A percentile compares a stretch with the other conserved stretches of the same genome.
Evolutionary conservation across 2,113 vertebrate species (phyloP).

Genomic region (Anarhynchus alexandrinus): DNA sequence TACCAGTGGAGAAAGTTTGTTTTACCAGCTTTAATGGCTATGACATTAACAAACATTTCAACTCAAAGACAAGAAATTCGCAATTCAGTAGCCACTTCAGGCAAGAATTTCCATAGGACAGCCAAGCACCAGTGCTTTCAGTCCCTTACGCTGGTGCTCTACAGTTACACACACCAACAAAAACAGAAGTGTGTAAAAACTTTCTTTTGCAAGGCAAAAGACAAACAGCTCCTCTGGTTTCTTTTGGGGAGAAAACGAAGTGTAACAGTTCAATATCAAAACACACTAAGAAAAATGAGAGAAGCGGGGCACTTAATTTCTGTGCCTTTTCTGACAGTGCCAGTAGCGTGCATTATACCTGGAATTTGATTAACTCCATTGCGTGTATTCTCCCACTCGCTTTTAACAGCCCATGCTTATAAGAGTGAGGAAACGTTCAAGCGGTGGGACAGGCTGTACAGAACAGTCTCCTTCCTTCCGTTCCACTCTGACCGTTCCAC

Average conservation of each 20-base stretch:
- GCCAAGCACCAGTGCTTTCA: background rate
- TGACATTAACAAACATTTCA: background rate
- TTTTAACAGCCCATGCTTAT: background rate
- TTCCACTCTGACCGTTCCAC: background rate
- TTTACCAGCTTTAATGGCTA: background rate
- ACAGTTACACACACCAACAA: background rate
- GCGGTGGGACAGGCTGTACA: background rate
- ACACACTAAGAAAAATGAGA: background rate
- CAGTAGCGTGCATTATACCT: background rate
- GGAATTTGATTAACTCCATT: background rate
- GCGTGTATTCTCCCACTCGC: background rate
- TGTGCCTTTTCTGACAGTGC: background rate
- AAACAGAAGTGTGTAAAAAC: background rate
- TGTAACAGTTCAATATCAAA: accelerated
- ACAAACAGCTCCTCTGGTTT: background rate
- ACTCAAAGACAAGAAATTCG: background rate
- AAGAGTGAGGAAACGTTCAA: background rate
- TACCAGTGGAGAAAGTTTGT: background rate
- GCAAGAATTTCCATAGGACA: background rate
- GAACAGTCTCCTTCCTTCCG: background rate
- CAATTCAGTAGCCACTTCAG: background rate
- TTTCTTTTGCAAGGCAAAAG: background rate
- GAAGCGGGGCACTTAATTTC: background rate
- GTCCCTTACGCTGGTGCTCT: background rate
- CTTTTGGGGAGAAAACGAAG: background rate